Conservation (phyloP, 2,113 vertebrate species). For the Rhadina sibilatrix region DNA sequence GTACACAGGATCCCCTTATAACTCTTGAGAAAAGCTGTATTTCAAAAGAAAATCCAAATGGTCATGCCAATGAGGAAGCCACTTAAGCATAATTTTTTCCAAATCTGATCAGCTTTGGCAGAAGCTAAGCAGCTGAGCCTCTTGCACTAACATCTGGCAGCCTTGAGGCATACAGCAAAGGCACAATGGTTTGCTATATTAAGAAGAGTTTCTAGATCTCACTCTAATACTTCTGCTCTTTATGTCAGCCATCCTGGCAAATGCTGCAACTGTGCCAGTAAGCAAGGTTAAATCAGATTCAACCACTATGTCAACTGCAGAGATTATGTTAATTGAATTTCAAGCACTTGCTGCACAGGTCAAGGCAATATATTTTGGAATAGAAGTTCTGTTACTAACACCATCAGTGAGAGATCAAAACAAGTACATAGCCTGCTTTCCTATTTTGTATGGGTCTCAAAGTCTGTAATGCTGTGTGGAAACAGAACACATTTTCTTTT, state of each 20-base stretch:
- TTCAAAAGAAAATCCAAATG: background rate
- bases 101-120: background rate
- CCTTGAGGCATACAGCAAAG: background rate
- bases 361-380: background rate
- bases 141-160: background rate
- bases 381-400: background rate
- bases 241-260: background rate
- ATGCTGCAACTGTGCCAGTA: background rate
- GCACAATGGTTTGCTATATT: background rate
- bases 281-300: background rate
- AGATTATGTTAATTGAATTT: background rate
- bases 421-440: background rate
- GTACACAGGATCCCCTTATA: accelerated
- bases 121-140: background rate
- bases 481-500: background rate
- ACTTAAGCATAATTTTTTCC: background rate
- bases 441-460: background rate
- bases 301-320: background rate
- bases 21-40: background rate
- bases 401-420: background rate
- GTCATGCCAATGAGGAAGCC: background rate
- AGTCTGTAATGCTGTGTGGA: background rate
- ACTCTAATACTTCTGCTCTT: background rate
- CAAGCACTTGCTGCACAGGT: background rate
- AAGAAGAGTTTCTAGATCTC: background rate